Conservation (phyloP, 1,140 invertebrate species). For the Drosophila hydei region DNA sequence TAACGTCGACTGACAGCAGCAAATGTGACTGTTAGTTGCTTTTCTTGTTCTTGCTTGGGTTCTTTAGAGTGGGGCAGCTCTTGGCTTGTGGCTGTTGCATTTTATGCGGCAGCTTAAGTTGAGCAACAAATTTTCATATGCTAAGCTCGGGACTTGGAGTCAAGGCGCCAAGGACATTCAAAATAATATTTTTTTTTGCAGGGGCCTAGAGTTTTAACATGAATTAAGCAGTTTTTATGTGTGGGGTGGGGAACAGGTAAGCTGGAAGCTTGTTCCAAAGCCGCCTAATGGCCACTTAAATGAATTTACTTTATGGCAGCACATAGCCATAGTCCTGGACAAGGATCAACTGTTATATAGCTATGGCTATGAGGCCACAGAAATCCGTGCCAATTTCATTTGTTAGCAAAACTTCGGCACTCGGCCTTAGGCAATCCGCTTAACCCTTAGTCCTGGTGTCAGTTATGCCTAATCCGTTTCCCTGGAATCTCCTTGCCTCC, state of each 20-base stretch:
- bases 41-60: neutral
- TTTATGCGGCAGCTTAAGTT: slow-evolving; percentile 71
- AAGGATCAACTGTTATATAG: slow-evolving; percentile 47
- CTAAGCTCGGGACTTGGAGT: slow-evolving; percentile 4
- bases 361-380: slow-evolving; percentile 4
- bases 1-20: slow-evolving; percentile 66
- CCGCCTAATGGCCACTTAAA: slow-evolving; percentile 68
- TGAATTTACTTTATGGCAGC: slow-evolving; percentile 61
- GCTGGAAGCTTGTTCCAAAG: slow-evolving; percentile 43
- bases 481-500: slow-evolving; percentile 5
- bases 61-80: neutral
- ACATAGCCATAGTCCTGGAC: neutral
- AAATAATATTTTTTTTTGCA: slow-evolving; percentile 53
- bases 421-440: slow-evolving; percentile 57
- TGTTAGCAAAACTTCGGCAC: slow-evolving; percentile 46
- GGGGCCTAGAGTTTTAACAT: slow-evolving; percentile 46
- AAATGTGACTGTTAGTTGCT: slow-evolving; percentile 32
- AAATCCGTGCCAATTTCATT: slow-evolving; percentile 63
- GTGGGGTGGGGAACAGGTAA: slow-evolving; percentile 23
- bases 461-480: slow-evolving; percentile 25
- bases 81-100: slow-evolving; percentile 35
- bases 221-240: slow-evolving; percentile 63
- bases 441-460: slow-evolving; percentile 55
- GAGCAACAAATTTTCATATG: slow-evolving; percentile 67
- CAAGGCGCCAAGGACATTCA: slow-evolving; percentile 25